Conservation (phyloP, 2,797 vertebrate genomes). For the Holocentrus rufus region DNA sequence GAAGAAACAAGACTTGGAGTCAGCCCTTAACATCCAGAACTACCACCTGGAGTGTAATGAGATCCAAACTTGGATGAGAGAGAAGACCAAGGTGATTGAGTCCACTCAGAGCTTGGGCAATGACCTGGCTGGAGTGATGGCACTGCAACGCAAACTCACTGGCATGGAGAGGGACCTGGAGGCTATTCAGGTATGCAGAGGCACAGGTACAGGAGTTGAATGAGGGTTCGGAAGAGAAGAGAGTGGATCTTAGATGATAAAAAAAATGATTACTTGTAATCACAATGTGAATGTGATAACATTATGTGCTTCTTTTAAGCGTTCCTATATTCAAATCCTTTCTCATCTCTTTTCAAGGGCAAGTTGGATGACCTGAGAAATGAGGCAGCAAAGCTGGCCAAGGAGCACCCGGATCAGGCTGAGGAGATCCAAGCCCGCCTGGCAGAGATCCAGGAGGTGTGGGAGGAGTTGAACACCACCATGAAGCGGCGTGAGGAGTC, state of each 20-base stretch:
- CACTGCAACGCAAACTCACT: slow-evolving; percentile 92
- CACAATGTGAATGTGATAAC: background rate
- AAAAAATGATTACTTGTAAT: background rate
- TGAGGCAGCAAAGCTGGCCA: slow-evolving; percentile 85
- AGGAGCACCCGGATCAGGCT: slow-evolving; percentile 86
- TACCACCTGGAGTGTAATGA: slow-evolving; percentile 96
- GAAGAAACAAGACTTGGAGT: slow-evolving; percentile 89
- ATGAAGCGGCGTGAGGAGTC: slow-evolving; percentile 92
- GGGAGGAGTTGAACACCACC: slow-evolving; percentile 89
- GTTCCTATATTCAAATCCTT: slow-evolving; percentile 1
- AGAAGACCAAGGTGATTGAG: slow-evolving; percentile 96
- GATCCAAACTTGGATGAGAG: slow-evolving; percentile 94
- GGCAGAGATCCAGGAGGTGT: slow-evolving; percentile 86
- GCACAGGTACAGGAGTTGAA: background rate
- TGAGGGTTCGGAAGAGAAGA: background rate
- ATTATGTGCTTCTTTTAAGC: slow-evolving; percentile 3
- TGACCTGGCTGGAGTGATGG: slow-evolving; percentile 92
- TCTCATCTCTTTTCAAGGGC: slow-evolving; percentile 69
- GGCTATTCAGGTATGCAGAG: slow-evolving; percentile 87
- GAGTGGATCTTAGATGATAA: background rate
- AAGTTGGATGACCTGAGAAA: slow-evolving; percentile 87
- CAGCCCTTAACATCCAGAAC: slow-evolving; percentile 94
- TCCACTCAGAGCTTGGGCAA: slow-evolving; percentile 93
- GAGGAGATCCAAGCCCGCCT: slow-evolving; percentile 82
- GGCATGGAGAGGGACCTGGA: slow-evolving; percentile 94